Percentiles rank a stretch among this genome's conserved stretches.
Evolutionary conservation across 2,113 vertebrate genomes (phyloP).

Genomic region (Spizaetus ornatus): DNA sequence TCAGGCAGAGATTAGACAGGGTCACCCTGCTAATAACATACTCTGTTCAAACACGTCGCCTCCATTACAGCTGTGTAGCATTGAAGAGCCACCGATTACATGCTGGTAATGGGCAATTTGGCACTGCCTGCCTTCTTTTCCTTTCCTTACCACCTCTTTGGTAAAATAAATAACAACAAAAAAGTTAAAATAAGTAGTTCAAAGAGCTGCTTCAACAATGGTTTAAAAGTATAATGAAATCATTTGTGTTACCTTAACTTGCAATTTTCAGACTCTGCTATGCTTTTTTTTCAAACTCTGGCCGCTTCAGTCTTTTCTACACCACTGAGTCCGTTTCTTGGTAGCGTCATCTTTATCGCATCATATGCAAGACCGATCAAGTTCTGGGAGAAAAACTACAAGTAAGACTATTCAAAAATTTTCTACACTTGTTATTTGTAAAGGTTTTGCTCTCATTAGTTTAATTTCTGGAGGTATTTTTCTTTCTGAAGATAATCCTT

Average conservation of each 20-base stretch:
- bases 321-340: conserved; percentile 92
- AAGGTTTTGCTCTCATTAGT: not conserved
- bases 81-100: not conserved
- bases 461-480: not conserved
- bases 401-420: conserved; percentile 78
- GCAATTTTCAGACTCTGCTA: conserved; percentile 85
- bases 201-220: not conserved
- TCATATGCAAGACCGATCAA: conserved; percentile 92
- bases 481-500: not conserved
- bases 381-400: conserved; percentile 98
- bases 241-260: conserved; percentile 67
- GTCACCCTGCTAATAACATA: not conserved
- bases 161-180: not conserved
- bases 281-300: conserved; percentile 92
- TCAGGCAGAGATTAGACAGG: not conserved
- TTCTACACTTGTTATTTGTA: not conserved
- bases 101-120: not conserved
- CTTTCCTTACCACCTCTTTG: not conserved
- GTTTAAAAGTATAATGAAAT: not conserved
- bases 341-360: conserved; percentile 95
- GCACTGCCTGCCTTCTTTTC: not conserved
- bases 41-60: not conserved
- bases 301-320: conserved; percentile 90
- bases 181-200: not conserved
- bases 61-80: not conserved